Conservation (phyloP, 2,113 vertebrate genomes). For the Climacteris rufus region DNA sequence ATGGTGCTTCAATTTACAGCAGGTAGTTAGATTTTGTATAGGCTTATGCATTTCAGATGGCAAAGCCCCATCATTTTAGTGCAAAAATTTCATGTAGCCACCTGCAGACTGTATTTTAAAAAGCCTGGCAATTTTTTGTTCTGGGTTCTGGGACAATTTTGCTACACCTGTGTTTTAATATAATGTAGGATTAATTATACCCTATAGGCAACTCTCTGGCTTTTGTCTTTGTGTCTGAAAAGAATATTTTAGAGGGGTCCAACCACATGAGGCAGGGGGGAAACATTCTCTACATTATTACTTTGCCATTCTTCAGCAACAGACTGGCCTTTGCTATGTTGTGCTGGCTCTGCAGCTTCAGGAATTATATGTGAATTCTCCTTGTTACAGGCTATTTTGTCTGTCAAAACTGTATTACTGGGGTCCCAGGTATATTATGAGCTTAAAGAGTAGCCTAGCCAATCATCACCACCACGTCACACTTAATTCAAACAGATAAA, state of each 20-base stretch:
- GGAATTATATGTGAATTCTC: not conserved
- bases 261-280: not conserved
- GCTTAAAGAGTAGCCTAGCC: not conserved
- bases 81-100: conserved; percentile 21
- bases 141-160: not conserved
- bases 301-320: not conserved
- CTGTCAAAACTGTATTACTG: not conserved
- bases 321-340: not conserved
- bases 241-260: not conserved
- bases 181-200: not conserved
- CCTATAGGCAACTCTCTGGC: not conserved
- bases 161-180: not conserved
- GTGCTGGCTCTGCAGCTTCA: not conserved
- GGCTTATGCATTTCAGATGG: conserved; percentile 26
- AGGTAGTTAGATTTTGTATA: conserved; percentile 24
- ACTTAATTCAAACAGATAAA: not conserved
- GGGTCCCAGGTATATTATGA: not conserved
- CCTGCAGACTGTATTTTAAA: conserved; percentile 6
- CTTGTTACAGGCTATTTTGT: not conserved
- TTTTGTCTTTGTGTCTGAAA: conserved; percentile 29
- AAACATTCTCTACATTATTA: not conserved
- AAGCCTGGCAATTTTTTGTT: not conserved
- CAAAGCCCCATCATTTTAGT: conserved; percentile 23
- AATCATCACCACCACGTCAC: not conserved
- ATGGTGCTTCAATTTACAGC: conserved; percentile 30